phyloP scores from a whole-genome alignment of 2,113 vertebrate species.

The Semnopithecus entellus region DNA sequence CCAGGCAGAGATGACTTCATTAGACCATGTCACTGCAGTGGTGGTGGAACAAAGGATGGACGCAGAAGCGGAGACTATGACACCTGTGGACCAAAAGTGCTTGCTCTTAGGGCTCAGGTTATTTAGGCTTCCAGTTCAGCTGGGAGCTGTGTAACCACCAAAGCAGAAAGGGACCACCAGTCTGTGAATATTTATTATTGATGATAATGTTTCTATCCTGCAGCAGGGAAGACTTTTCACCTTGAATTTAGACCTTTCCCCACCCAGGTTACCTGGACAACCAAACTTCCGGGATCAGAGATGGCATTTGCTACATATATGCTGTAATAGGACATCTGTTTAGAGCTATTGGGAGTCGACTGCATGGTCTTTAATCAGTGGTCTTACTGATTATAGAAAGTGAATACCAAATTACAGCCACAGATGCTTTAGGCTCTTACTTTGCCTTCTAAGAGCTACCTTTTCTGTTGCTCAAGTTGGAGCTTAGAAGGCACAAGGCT shows the following conservation, averaged over 20 bases:
- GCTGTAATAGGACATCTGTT: neutral
- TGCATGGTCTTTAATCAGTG: neutral
- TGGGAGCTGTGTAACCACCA: neutral
- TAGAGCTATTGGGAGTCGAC: neutral
- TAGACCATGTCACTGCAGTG: too few species aligned
- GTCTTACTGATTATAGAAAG: neutral
- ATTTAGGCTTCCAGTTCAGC: neutral
- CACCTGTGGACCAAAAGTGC: neutral
- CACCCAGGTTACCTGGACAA: neutral
- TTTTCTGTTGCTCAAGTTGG: neutral
- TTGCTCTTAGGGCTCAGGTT: neutral
- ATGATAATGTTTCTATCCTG: neutral
- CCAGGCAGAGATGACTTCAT: neutral
- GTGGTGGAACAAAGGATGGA: neutral
- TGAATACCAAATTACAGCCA: neutral
- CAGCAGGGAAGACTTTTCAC: neutral
- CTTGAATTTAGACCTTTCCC: neutral
- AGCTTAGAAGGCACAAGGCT: neutral
- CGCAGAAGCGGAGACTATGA: neutral
- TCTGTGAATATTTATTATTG: too few species aligned
- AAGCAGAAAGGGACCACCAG: rapidly evolving
- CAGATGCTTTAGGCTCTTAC: neutral
- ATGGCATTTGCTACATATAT: rapidly evolving
- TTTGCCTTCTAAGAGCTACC: neutral
- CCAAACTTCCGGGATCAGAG: neutral